These are phyloP conservation scores for Pipra filicauda DNA, from an alignment of 2,113 vertebrate genomes.

Conservation along the genomic window DNA sequence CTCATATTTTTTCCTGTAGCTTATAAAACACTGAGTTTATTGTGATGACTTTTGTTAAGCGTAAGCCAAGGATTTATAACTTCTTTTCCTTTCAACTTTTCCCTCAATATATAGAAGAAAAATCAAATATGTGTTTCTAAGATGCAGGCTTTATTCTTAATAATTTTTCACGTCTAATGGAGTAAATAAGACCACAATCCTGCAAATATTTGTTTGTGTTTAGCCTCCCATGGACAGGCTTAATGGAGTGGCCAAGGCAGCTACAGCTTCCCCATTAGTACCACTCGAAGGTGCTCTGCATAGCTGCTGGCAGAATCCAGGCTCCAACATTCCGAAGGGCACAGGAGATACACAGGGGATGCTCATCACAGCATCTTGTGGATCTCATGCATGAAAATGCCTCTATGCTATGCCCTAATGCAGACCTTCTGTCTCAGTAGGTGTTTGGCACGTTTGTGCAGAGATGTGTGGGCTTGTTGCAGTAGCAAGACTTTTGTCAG, in stretches of 20 bases:
- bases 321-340: background rate
- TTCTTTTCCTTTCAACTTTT: background rate
- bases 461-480: background rate
- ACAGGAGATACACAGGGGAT: background rate
- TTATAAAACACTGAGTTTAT: background rate
- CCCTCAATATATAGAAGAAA: background rate
- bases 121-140: background rate
- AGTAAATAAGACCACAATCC: background rate
- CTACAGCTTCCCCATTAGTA: background rate
- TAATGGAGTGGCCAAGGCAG: background rate
- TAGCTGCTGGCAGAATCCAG: rapidly evolving
- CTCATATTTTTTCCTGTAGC: background rate
- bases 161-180: background rate
- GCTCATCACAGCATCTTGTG: background rate
- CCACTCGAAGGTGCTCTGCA: background rate
- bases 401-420: background rate
- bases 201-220: background rate
- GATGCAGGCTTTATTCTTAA: background rate
- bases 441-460: background rate
- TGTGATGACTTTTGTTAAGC: background rate
- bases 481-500: background rate
- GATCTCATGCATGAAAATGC: background rate
- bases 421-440: background rate
- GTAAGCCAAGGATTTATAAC: background rate
- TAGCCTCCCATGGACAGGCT: background rate